Evolutionary conservation across 1,140 invertebrate species (phyloP), one percentile per base, ranked within the genome.

Genomic region (Antheraea pernyi): DNA sequence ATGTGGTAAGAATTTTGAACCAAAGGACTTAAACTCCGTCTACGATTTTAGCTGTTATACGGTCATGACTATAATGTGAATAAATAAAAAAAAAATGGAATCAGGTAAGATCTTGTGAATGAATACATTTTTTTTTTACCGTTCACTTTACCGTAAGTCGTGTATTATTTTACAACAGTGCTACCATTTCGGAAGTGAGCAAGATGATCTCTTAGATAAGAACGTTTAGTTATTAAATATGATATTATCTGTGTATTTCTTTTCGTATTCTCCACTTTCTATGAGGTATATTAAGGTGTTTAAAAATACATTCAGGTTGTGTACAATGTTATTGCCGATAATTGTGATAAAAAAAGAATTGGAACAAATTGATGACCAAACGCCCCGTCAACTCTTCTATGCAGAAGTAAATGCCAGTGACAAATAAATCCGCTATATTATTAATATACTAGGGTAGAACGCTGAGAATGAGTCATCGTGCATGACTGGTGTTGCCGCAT

Each of bases 91-190:
- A 42, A 11, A 11, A 3, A 53, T 16, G 4, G 16, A 53, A 53
- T 53, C 13, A 53, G 16, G 46, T n/a, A n/a, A 53, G 13, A 53
- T 37, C 61, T 63, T 36, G 16, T 63, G 61, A 63, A 63, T 63
- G 61, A 63, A 63, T 36, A 63, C 8, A 16, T 61, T 61, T 13
- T 8, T 61, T 13, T 8, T 36, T 63, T 63, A 63, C 61, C 61
- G 61, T 63, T 63, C 22, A 37, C 19, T 13, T 30, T 63, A n/a
- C 61, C 61, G 61, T 63, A 63, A 63, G 46, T n/a, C 30, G 59
- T 61, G 46, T 53, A 53, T 53, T 53, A 53, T 53, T 30, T n/a
- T 37, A 37, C 61, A 63, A 22, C 19, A 63, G 37, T 37, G 61
- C 6, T 63, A 63, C 61, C 22, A 37, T 37, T 63, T 63, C 22